Base-by-base conservation (phyloP, 2,888 invertebrate genomes). In the Parnassius apollo region DNA sequence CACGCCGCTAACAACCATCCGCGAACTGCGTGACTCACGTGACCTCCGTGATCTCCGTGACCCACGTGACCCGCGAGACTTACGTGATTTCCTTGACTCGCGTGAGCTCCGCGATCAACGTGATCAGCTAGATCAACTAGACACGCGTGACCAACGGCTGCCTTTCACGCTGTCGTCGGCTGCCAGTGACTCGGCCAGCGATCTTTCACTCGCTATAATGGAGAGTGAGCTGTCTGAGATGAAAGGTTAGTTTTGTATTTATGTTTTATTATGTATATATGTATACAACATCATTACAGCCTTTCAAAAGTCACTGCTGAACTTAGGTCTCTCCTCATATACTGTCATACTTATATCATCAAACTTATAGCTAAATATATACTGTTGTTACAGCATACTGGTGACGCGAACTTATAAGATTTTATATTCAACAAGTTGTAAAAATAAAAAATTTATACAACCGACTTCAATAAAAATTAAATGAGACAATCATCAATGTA, bases 111-210 rank as follows among this genome's bases (percentile, higher is more conserved):
- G 84, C 77, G 69, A 89, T 76, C 80, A 93, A 78, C 91, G 78
- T 83, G 92, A 78, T 68, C 82, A 73, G 71, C 65, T 83, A 73
- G 63, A 81, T 83, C 0, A 78, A 76, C 53, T 66, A 73, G 65
- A 56, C 56, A 56, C 65, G 13, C 62, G 51, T 10, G 68, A 66
- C 46, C 59, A 62, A 61, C 70, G 64, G 55, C 69, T 73, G 55
- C 97, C 97, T 82, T 97, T 97, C 86, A 96, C 97, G 35, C 93
- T 98, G 65, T 98, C 98, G 50, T 97, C 98, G 8, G 98, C 98
- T 89, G 96, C 97, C 66, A 98, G 97, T 65, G 98, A 98, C 88
- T 97, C 96, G 81, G 98, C 97, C 86, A 97, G 96, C 83, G 96
- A 97, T 85, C 94, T 96, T 70, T 96, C 96, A 55, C 93, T 96